Base-by-base conservation (phyloP, 2,888 invertebrate genomes). In the Oscheius onirici region DNA sequence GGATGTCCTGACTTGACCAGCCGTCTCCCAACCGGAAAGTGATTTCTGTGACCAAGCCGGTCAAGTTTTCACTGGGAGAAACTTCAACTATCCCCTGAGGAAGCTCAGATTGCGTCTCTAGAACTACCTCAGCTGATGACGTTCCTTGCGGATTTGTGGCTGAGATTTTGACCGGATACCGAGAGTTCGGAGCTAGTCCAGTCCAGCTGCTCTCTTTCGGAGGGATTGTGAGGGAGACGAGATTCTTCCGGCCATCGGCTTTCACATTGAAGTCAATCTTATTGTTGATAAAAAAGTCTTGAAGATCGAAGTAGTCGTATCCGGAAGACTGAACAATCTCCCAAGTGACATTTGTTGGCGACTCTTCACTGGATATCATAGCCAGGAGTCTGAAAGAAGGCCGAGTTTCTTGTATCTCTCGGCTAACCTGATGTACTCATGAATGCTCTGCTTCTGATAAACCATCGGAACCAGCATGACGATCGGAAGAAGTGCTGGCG, bases 211-310 rank as follows among this genome's bases (percentile, higher is more conserved):
- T 44, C 8, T 54, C 54, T 58, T 69, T 57, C 5, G 69, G 69
- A 13, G 81, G 79, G 34, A 81, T 79, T 11, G 81, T 81, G 3
- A 81, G 49, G 0, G 81, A 81, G 1, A 79, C 75, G 8, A 73
- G 63, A 5, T 75, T 67, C 2, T 74, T 74, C 0, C 74, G 65
- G 20, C 49, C 63, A 28, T 46, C 44, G 15, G 49, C 44, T 10
- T 24, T 24, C 3, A 63, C 24, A 26, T 24, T 26, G 49, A 63
- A 63, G 28, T 46, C 26, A 26, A 34, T 49, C 8, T 28, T 63
- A 13, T 63, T 49, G n/a, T 46, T 46, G 8, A 34, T 10, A 11
- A 63, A 10, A 46, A 63, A 49, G 17, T 63, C 63, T 13, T 46
- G 26, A 17, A 63, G 28, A 6, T 46, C 20, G 49, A 63, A 63